Conservation (phyloP, 2,113 vertebrate species). For the Sphyrna mokarran region DNA sequence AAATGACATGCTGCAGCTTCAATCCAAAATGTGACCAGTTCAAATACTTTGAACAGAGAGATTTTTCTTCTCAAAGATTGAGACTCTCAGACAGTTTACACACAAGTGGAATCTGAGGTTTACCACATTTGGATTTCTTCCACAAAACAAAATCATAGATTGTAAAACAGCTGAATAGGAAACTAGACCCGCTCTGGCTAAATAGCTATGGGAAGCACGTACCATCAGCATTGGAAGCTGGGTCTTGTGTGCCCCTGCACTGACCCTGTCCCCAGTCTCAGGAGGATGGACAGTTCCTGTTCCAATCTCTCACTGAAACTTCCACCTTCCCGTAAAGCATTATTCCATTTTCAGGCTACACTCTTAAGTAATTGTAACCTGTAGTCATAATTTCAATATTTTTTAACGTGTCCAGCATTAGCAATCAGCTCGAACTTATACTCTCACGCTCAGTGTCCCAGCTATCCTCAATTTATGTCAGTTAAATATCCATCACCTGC, state of each 20-base stretch:
- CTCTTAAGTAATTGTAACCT: not conserved
- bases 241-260: not conserved
- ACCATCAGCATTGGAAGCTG: not conserved
- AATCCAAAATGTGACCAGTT: not conserved
- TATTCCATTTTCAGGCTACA: not conserved
- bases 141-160: not conserved
- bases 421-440: no score
- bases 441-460: no score
- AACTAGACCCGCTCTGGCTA: not conserved
- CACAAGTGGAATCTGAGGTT: constrained; percentile 13
- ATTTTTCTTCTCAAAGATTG: not conserved
- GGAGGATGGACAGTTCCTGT: not conserved
- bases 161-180: not conserved
- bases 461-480: no score
- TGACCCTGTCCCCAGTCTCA: not conserved
- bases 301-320: not conserved
- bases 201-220: not conserved
- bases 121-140: not conserved
- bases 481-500: no score
- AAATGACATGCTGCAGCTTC: not conserved
- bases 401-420: not conserved
- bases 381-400: not conserved
- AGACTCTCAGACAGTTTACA: not conserved
- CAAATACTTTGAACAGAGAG: not conserved
- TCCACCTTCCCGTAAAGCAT: not conserved